These are phyloP conservation scores for Lagria hirta DNA, from an alignment of 2,888 invertebrate genomes.

Conservation along the genomic window DNA sequence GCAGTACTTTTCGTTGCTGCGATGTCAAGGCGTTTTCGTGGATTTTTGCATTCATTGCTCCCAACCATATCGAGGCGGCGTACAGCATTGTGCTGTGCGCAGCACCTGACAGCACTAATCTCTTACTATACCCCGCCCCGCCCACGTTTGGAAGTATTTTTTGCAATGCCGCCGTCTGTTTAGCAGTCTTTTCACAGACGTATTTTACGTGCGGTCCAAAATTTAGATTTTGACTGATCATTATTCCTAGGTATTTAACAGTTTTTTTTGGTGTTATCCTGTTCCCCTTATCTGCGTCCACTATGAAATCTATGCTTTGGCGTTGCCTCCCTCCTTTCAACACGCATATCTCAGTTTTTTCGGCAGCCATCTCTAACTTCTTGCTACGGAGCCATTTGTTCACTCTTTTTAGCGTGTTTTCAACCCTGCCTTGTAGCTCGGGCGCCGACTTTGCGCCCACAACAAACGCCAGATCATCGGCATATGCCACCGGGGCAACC, in stretches of 20 bases:
- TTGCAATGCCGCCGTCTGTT: neutral
- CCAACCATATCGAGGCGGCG: constrained; percentile 2
- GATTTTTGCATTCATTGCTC: neutral
- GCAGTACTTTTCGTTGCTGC: too few species aligned
- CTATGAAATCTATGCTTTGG: neutral
- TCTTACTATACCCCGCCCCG: neutral
- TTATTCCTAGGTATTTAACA: constrained; percentile 2
- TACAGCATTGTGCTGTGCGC: too few species aligned
- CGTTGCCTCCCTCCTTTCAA: neutral
- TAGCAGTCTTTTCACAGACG: neutral
- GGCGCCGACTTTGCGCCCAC: neutral
- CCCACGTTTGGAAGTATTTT: too few species aligned
- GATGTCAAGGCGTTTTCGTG: too few species aligned
- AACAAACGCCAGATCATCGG: too few species aligned
- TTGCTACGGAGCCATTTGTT: neutral
- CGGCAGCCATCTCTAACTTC: neutral
- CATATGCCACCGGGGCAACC: too few species aligned
- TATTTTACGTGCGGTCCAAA: neutral
- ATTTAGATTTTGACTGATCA: neutral
- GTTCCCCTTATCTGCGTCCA: neutral
- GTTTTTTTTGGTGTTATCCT: too few species aligned
- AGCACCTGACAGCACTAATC: neutral
- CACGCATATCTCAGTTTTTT: neutral
- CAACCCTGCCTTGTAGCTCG: neutral
- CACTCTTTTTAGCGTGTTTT: neutral